phyloP scores from a whole-genome alignment of 2,113 vertebrate genomes.

The Centropus unirufus region DNA sequence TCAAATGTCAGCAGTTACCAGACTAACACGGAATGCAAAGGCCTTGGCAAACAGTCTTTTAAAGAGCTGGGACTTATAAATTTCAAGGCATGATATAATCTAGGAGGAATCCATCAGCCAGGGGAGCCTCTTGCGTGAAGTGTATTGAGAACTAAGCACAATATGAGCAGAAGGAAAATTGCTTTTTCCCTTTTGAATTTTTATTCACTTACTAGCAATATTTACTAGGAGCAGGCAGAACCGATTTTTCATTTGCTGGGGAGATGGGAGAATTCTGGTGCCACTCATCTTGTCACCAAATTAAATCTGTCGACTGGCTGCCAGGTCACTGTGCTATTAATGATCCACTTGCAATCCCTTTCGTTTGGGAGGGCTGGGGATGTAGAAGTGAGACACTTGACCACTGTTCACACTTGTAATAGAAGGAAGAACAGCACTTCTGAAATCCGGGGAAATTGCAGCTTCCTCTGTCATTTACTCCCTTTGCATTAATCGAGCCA shows the following conservation, averaged over 20 bases:
- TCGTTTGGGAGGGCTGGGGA: not conserved
- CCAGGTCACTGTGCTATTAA: constrained; percentile 41
- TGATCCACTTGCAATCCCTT: constrained; percentile 39
- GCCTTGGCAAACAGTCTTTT: constrained; percentile 59
- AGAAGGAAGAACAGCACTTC: not conserved
- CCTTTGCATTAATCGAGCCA: not conserved
- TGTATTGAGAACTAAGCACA: constrained; percentile 61
- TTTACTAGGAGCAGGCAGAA: constrained; percentile 58
- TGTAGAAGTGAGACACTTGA: constrained; percentile 16
- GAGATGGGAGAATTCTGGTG: constrained; percentile 41
- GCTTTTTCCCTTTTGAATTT: constrained; percentile 71
- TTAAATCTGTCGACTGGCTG: constrained; percentile 41
- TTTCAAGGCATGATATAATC: constrained; percentile 66
- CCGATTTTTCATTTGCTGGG: constrained; percentile 52
- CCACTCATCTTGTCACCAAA: constrained; percentile 65
- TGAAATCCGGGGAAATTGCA: not conserved
- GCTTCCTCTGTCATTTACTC: not conserved
- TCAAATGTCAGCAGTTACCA: constrained; percentile 68
- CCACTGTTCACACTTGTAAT: constrained; percentile 25
- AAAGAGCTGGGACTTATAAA: constrained; percentile 56
- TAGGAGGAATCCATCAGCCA: constrained; percentile 63
- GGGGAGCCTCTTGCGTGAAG: constrained; percentile 55
- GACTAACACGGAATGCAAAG: constrained; percentile 54
- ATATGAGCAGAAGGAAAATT: constrained; percentile 69
- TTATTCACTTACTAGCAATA: constrained; percentile 67